Evolutionary conservation across 2,888 invertebrate genomes (phyloP).

Genomic region (Caenorhabditis angaria): DNA sequence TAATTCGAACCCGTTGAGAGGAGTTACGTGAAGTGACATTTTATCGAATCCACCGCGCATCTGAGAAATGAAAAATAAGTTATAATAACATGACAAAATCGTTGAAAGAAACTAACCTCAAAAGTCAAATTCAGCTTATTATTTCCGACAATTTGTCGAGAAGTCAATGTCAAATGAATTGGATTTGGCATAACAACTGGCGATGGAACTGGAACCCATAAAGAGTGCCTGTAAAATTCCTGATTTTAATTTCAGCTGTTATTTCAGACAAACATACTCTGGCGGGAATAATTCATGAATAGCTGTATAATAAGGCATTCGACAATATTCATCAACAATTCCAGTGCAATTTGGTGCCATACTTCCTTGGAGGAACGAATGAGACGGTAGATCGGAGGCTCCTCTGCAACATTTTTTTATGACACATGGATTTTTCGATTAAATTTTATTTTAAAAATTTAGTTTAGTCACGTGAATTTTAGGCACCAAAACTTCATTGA

Average conservation of each 20-base stretch:
- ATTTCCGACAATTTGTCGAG: conserved; percentile 41
- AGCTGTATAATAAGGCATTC: conserved; percentile 71
- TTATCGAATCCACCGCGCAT: conserved; percentile 67
- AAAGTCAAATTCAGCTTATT: conserved; percentile 64
- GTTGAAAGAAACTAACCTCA: conserved; percentile 38
- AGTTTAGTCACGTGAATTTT: too few species aligned
- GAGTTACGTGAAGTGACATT: conserved; percentile 70
- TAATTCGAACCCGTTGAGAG: conserved; percentile 63
- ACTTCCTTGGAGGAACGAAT: conserved; percentile 67
- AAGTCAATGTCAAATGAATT: conserved; percentile 56
- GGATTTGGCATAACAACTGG: conserved; percentile 58
- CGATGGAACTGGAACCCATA: conserved; percentile 68
- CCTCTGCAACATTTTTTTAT: conserved; percentile 36
- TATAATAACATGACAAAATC: conserved; percentile 2
- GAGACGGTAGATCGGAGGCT: conserved; percentile 65
- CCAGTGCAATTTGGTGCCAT: conserved; percentile 64
- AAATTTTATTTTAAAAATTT: too few species aligned
- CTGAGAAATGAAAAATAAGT: conserved; percentile 23
- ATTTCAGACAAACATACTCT: conserved; percentile 36
- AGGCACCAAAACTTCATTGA: too few species aligned
- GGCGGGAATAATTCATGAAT: conserved; percentile 71
- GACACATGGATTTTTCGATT: neutral
- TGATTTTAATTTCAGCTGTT: neutral
- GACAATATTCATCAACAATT: conserved; percentile 69
- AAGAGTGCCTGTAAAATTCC: conserved; percentile 55